Evolutionary conservation across 1,140 invertebrate genomes (phyloP).

Genomic region (Orussus abietinus): DNA sequence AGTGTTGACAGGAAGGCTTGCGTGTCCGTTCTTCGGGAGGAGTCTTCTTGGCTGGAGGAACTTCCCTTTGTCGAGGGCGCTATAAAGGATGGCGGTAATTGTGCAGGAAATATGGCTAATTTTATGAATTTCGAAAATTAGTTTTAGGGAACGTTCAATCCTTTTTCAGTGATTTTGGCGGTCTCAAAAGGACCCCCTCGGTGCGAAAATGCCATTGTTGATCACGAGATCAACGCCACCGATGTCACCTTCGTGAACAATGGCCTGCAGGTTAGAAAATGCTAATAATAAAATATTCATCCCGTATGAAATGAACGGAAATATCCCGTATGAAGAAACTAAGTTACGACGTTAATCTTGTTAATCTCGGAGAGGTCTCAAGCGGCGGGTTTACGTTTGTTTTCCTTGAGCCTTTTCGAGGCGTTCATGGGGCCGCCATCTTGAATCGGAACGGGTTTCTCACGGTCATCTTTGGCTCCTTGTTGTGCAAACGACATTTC

Average conservation of each 20-base stretch:
- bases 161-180: slow-evolving; percentile 1
- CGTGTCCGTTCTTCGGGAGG: not conserved
- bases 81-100: not conserved
- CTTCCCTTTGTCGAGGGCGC: not conserved
- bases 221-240: slow-evolving; percentile 13
- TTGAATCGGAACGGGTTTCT: too few species aligned
- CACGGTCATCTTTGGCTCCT: too few species aligned
- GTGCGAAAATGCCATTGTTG: slow-evolving; percentile 21
- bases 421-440: too few species aligned
- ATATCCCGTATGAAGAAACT: too few species aligned
- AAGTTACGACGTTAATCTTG: too few species aligned
- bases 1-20: not conserved
- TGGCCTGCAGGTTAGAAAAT: slow-evolving; percentile 19
- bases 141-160: too few species aligned
- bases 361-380: too few species aligned
- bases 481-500: too few species aligned
- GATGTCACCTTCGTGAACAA: slow-evolving; percentile 11
- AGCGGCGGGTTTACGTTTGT: not conserved
- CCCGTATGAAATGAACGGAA: too few species aligned
- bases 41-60: slow-evolving; percentile 14
- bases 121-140: too few species aligned
- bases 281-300: too few species aligned
- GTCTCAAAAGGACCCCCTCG: slow-evolving; percentile 6
- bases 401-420: not conserved
- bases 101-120: too few species aligned